Evolutionary conservation across 1,140 invertebrate genomes (phyloP).

Genomic region (Hydropsyche tenuis): DNA sequence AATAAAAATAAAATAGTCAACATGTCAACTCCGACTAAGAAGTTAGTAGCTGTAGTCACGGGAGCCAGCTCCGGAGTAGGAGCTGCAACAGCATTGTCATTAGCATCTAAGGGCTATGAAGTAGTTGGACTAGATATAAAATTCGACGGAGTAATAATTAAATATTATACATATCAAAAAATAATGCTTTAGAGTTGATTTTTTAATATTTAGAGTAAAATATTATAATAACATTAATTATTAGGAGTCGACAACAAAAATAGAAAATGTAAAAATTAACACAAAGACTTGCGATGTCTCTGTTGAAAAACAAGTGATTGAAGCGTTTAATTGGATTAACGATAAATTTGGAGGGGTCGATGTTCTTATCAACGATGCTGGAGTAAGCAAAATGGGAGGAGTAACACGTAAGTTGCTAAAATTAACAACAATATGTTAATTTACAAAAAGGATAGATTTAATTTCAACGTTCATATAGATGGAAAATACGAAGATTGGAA

Average conservation of each 20-base stretch:
- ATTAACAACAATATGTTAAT: too few relatives aligned
- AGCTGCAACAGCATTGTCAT: constrained; percentile 56
- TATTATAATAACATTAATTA: background rate
- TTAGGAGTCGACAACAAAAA: background rate
- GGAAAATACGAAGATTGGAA: background rate
- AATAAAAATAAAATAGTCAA: too few relatives aligned
- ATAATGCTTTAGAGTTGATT: too few relatives aligned
- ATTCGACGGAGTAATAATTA: too few relatives aligned
- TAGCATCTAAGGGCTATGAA: constrained; percentile 64
- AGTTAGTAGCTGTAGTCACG: constrained; percentile 69
- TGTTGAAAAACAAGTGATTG: constrained; percentile 66
- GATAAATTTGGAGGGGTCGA: constrained; percentile 64
- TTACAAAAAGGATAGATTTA: too few relatives aligned
- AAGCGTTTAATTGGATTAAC: constrained; percentile 64
- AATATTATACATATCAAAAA: too few relatives aligned
- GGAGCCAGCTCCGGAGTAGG: constrained; percentile 69
- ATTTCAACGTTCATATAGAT: too few relatives aligned
- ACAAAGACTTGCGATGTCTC: constrained; percentile 63
- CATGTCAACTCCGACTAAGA: too few relatives aligned
- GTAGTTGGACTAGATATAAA: constrained; percentile 66
- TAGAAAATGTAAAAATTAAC: background rate
- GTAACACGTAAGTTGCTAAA: background rate
- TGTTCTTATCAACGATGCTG: constrained; percentile 70
- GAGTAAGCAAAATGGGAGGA: background rate
- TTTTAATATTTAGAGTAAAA: too few relatives aligned